Evolutionary conservation across 2,113 vertebrate species (phyloP), one percentile per base, ranked within the genome.

Genomic region (Clarias macrocephalus): DNA sequence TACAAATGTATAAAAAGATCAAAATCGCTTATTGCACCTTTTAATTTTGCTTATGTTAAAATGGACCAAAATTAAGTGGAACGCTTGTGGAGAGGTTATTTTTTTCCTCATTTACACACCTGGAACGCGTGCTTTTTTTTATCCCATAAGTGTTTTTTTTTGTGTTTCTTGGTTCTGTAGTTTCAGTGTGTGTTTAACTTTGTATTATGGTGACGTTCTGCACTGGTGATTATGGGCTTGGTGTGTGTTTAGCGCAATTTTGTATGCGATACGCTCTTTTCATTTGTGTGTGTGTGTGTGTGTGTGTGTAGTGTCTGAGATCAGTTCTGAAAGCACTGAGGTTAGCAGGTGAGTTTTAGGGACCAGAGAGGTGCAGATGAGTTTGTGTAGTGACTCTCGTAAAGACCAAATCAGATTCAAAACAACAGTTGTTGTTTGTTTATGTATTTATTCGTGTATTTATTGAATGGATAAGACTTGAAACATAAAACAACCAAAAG

Each of bases 331-430:
- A 23, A 73, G 68, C 68, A 84, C 66, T 73, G 13, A 42, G 5
- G 68, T 84, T 54, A 25, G 28, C 33, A 11, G 25, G 56, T 62
- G 23, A 18, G 19, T 75, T 86, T 73, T 73, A 86, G 79, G 85
- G 85, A 86, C 65, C 85, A 82, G 79, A 23, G 9, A 73, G 30
- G 30, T 59, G 9, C 21, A 19, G 16, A 33, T 3, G 48, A 48
- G 7, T 48, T 48, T 8, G 48, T 7, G 48, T 48, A 48, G 48
- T 8, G 48, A 48, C 48, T 48, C 48, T 10, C 5, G 23, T 77
- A 54, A 30, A 63, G 19, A 77, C 23, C 18, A 63, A 54, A 77
- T 54, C 18, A 21, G 42, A 28, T 77, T 63, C 37, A 23, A 23
- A 60, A 56, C 10, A 60, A 56, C 4, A 0, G 21, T 84, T 73